Percentiles rank a stretch among this genome's conserved stretches.
Evolutionary conservation across 2,113 vertebrate genomes (phyloP).

Genomic region (Arvicanthis niloticus): DNA sequence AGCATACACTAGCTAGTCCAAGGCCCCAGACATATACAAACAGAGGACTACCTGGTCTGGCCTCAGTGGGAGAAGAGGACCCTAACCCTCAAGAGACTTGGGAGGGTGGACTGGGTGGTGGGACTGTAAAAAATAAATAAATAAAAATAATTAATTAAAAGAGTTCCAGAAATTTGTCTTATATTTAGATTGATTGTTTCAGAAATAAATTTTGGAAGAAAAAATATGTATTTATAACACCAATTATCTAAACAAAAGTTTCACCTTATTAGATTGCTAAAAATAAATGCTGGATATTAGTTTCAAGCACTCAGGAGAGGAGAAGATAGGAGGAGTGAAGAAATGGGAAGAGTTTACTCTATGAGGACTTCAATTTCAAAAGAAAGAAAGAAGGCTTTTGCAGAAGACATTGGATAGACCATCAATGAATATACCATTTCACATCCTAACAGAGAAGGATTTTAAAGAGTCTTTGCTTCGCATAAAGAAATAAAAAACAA

Average conservation of each 20-base stretch:
- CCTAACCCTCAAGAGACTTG: no score
- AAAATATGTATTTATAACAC: neutral
- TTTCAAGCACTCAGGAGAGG: accelerated
- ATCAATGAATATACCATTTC: neutral
- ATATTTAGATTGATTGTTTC: neutral
- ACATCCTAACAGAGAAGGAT: neutral
- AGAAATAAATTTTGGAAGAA: neutral
- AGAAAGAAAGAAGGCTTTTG: neutral
- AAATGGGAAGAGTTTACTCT: neutral
- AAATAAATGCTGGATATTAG: neutral
- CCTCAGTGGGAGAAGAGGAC: no score
- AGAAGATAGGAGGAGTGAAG: neutral
- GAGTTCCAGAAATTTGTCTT: neutral
- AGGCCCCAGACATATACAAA: no score
- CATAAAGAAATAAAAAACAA: neutral
- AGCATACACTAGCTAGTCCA: no score
- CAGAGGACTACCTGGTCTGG: no score
- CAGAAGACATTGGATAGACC: neutral
- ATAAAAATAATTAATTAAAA: no score
- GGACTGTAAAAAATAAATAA: no score
- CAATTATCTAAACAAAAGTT: neutral
- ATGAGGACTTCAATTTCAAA: neutral
- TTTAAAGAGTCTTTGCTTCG: neutral
- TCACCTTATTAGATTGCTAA: neutral
- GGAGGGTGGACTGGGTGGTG: no score